These are phyloP conservation scores for Ibidorhyncha struthersii DNA, from an alignment of 2,113 vertebrate genomes.

Conservation along the genomic window DNA sequence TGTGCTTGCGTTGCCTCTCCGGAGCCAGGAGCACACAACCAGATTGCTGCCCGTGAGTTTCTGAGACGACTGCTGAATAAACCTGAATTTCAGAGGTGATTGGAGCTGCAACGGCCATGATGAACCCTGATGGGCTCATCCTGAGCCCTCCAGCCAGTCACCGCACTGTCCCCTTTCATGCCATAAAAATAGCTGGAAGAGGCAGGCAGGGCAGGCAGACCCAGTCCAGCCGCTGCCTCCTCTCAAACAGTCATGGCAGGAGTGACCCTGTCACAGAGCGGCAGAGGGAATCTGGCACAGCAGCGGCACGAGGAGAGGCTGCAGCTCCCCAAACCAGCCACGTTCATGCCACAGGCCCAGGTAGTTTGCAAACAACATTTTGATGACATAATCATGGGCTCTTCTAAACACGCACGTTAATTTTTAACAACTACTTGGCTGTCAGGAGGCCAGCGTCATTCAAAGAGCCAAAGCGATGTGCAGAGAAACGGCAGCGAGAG, in stretches of 20 bases:
- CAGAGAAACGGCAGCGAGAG: neutral
- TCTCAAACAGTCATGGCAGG: neutral
- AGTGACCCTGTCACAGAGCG: neutral
- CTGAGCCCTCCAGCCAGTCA: neutral
- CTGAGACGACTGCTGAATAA: neutral
- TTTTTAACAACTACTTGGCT: neutral
- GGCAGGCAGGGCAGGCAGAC: neutral
- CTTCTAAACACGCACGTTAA: neutral
- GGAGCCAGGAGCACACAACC: neutral
- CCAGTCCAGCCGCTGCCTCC: neutral
- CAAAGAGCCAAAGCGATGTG: neutral
- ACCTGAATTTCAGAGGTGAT: neutral
- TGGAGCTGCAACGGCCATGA: neutral
- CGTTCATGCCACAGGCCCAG: neutral
- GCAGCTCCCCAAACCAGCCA: neutral
- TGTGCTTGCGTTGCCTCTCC: fast-evolving
- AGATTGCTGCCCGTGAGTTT: neutral
- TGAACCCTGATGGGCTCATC: neutral
- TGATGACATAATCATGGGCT: neutral
- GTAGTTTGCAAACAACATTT: neutral
- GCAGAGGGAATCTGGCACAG: neutral
- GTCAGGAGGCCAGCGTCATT: fast-evolving
- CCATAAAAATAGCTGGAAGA: neutral
- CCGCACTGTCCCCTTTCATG: fast-evolving
- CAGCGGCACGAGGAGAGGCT: neutral